Base-by-base conservation (phyloP, 2,888 invertebrate species). In the Andrena flavipes region DNA sequence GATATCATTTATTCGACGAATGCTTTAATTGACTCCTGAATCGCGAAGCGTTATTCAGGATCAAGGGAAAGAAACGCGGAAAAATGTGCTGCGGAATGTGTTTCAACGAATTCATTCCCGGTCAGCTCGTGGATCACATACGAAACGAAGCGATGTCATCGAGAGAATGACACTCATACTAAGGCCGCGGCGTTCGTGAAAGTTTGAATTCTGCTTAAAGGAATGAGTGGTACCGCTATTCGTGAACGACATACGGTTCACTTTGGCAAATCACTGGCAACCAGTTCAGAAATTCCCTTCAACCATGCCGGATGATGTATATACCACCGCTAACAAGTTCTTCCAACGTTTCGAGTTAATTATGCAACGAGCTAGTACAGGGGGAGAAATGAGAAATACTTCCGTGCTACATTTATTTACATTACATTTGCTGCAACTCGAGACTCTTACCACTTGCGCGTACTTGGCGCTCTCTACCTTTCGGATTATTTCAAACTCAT, bases 241-340 rank as follows among this genome's bases (percentile, higher is more conserved):
- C 91, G 88, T 90, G 91, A 88, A 91, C 91, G 91, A 92, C 92
- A 92, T 91, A 91, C 92, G 91, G 91, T 90, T 91, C 88, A 83
- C 88, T 86, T 86, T 84, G 86, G 84, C 80, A 85, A 86, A 84
- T 88, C 80, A 82, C 80, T 86, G 85, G 76, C 86, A 87, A 80
- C 87, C 73, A 29, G 65, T 83, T 82, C 85, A 82, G 82, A 82
- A 87, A 88, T 87, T 81, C 83, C 79, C 87, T 82, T 82, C 76
- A 42, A 51, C 59, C 35, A 54, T 23, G 48, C 59, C 33, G 63
- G 33, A 35, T 84, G 76, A 20, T n/a, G 59, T 23, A 59, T 59
- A 69, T 64, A 54, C 54, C 56, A 35, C 20, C 16, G 26, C 54
- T 48, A 60, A 60, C 23, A 35, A 60, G 42, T 7, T n/a, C 49